phyloP scores from a whole-genome alignment of 2,888 invertebrate species.

The Nesidiocoris tenuis region DNA sequence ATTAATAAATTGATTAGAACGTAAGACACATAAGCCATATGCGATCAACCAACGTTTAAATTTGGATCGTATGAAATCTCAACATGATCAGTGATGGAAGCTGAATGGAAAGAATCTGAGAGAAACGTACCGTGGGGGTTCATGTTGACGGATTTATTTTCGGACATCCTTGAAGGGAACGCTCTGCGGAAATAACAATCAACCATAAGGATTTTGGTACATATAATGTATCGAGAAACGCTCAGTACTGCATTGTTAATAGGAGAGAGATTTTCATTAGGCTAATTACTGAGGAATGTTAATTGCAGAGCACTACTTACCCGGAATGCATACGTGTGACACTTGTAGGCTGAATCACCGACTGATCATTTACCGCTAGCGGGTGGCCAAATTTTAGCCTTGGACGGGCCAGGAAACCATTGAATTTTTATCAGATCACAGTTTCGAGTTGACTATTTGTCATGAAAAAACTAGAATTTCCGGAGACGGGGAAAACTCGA shows the following conservation, averaged over 20 bases:
- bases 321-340: conserved; percentile 23
- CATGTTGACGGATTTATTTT: conserved; percentile 28
- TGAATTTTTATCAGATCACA: no score
- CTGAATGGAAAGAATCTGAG: neutral
- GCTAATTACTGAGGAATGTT: neutral
- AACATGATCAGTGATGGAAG: no score
- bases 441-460: no score
- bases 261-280: neutral
- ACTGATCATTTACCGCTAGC: neutral
- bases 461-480: no score
- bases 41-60: no score
- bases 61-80: no score
- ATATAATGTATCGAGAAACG: neutral
- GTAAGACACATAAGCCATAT: no score
- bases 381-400: neutral
- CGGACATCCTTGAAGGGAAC: conserved; percentile 26
- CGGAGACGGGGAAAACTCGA: no score
- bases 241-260: neutral
- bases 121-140: conserved; percentile 26
- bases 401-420: neutral
- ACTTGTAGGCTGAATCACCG: neutral
- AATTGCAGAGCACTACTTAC: conserved; percentile 8
- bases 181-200: conserved; percentile 11
- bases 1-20: no score
- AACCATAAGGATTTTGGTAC: neutral